Percentiles rank a stretch among this genome's conserved stretches.
Conservation (phyloP, 2,113 vertebrate genomes). For the Falcunculus frontatus region DNA sequence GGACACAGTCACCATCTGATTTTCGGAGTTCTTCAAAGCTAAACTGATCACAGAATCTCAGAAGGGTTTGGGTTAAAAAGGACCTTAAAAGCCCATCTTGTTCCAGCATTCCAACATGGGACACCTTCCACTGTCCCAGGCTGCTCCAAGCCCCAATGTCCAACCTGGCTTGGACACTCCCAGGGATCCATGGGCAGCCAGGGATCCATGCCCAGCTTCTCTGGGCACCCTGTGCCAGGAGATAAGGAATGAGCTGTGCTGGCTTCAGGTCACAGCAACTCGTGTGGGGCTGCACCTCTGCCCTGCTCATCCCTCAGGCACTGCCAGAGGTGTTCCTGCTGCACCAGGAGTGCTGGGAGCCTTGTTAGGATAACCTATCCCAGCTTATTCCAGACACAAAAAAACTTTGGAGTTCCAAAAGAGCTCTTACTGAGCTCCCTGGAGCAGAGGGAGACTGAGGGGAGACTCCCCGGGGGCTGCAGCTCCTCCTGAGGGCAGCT, state of each 20-base stretch:
- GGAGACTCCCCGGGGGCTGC: not conserved
- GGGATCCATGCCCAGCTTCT: too few relatives aligned
- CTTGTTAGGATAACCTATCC: not conserved
- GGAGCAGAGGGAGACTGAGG: not conserved
- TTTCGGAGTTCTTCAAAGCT: not conserved
- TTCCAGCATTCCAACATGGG: not conserved
- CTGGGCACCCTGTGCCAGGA: not conserved
- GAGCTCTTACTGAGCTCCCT: not conserved
- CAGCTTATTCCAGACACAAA: fast-evolving
- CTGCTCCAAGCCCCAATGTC: not conserved
- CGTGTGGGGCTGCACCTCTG: not conserved
- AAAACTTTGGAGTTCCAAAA: not conserved
- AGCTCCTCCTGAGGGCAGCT: not conserved
- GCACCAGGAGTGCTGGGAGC: not conserved
- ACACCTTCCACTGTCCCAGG: not conserved
- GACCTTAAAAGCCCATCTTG: not conserved
- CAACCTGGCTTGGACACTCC: fast-evolving
- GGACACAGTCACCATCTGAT: not conserved
- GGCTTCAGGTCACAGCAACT: not conserved
- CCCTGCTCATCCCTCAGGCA: not conserved
- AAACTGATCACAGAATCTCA: not conserved
- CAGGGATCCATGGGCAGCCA: not conserved
- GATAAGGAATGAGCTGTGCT: not conserved
- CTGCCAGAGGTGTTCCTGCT: not conserved
- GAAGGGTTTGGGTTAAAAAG: not conserved